Base-by-base conservation (phyloP, 1,140 invertebrate species). In the Drosophila suzukii region DNA sequence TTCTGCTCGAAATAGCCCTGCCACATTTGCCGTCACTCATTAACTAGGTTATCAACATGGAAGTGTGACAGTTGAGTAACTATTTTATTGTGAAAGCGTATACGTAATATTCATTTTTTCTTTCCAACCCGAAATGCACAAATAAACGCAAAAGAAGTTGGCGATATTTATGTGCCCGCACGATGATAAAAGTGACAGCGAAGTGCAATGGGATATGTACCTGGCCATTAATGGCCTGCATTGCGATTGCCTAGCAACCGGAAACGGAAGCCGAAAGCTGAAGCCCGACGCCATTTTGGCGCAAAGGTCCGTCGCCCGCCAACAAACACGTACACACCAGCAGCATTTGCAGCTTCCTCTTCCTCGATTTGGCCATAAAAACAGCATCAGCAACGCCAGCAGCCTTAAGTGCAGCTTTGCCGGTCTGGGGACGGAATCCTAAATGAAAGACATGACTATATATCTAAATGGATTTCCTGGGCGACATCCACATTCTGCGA, bases 381-480 rank as follows among this genome's bases (percentile, higher is more conserved):
- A 85, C 51, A 74, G 41, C 44, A 65, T 47, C 32, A 74, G 41
- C 44, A 65, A 43, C 32, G 27, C 15, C 60, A 53, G 53, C 57
- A 63, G 62, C 56, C 78, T 85, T 68, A 80, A 81, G 77, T 81
- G 41, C 59, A 68, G 27, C 44, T 62, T 39, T 71, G 67, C 27
- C 34, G 34, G 24, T 41, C 27, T 27, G 68, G 10, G 13, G 24
- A 27, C 32, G 49, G 43, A 46, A 24, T 43, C n/a, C 7, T 3
- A 15, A 41, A 10, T 39, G 39, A 54, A 39, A 58, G 51, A 70
- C 65, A 71, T 70, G 65, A 41, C 67, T 53, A 79, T 68, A 78
- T 75, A 70, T 66, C 65, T 84, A 78, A 86, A 81, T 85, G 82
- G 60, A 78, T 85, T 86, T 77, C 57, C 76, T 68, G 66, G 47